Percentiles rank a stretch among this genome's conserved stretches.
These are phyloP conservation scores for Ectemnius lituratus DNA, from an alignment of 2,888 invertebrate species.

Conservation along the genomic window DNA sequence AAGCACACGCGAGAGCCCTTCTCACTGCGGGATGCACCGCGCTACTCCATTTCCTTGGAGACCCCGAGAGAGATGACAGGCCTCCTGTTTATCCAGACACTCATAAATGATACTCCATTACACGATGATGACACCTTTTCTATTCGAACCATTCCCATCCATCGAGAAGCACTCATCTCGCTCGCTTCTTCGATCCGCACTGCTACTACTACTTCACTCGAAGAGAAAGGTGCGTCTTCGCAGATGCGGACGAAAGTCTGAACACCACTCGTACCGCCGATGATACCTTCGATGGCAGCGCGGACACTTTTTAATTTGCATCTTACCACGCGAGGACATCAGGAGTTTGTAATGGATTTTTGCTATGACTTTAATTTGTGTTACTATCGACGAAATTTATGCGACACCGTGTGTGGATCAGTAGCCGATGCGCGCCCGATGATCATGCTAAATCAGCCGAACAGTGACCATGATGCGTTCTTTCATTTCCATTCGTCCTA, in stretches of 20 bases:
- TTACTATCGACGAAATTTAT: conserved; percentile 5
- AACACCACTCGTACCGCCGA: background rate
- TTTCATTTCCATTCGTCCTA: background rate
- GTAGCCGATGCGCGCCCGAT: background rate
- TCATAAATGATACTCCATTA: conserved; percentile 19
- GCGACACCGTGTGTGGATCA: background rate
- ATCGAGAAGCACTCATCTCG: background rate
- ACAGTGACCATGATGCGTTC: background rate
- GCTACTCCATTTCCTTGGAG: conserved; percentile 59
- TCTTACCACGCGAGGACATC: background rate
- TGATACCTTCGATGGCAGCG: conserved; percentile 7
- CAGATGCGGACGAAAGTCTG: conserved; percentile 13
- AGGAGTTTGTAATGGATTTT: conserved; percentile 3
- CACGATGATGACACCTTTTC: conserved; percentile 2
- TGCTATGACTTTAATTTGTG: background rate
- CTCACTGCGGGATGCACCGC: conserved; percentile 18
- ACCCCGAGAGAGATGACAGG: conserved; percentile 44
- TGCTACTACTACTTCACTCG: background rate
- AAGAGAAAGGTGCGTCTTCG: conserved; percentile 18
- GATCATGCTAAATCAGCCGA: background rate
- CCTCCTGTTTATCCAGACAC: conserved; percentile 12
- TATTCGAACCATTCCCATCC: background rate
- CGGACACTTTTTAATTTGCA: conserved; percentile 12
- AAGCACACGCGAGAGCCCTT: conserved; percentile 48
- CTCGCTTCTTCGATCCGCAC: background rate